These are phyloP conservation scores for Rhagonycha fulva DNA, from an alignment of 2,888 invertebrate species.

Conservation along the genomic window DNA sequence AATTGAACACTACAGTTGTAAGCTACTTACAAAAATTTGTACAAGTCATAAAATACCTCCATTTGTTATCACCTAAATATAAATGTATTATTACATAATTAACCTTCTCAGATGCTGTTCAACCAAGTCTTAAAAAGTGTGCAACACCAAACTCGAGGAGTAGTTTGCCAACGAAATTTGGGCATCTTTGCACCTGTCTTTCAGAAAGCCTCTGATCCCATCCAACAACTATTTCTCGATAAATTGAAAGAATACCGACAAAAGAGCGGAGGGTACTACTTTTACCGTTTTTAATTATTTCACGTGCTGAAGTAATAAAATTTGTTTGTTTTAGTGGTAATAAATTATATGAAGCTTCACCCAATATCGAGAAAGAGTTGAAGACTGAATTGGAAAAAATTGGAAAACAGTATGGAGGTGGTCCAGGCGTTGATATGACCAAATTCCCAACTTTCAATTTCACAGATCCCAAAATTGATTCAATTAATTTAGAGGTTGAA, in stretches of 20 bases:
- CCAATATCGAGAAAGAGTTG: constrained; percentile 74
- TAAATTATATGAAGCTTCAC: constrained; percentile 80
- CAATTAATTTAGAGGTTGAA: constrained; percentile 59
- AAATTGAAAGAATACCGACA: constrained; percentile 89
- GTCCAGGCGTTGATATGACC: constrained; percentile 80
- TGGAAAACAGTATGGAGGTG: constrained; percentile 76
- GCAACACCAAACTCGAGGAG: constrained; percentile 43
- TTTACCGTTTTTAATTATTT: background rate
- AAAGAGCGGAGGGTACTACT: constrained; percentile 76
- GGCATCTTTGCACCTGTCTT: constrained; percentile 71
- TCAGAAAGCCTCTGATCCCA: constrained; percentile 81
- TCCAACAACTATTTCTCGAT: constrained; percentile 91
- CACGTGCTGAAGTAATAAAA: background rate
- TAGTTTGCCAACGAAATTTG: constrained; percentile 68
- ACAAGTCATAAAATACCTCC: background rate
- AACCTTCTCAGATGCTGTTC: constrained; percentile 48
- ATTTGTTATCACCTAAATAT: background rate
- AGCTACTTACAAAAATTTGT: background rate
- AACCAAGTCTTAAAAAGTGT: constrained; percentile 46
- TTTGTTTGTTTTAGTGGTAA: constrained; percentile 66
- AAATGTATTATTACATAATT: constrained; percentile 30
- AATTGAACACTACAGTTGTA: background rate
- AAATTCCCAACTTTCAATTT: constrained; percentile 88
- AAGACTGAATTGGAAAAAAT: constrained; percentile 81
- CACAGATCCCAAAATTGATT: constrained; percentile 71